Conservation (phyloP, 2,113 vertebrate genomes). For the Fulmarus glacialis region DNA sequence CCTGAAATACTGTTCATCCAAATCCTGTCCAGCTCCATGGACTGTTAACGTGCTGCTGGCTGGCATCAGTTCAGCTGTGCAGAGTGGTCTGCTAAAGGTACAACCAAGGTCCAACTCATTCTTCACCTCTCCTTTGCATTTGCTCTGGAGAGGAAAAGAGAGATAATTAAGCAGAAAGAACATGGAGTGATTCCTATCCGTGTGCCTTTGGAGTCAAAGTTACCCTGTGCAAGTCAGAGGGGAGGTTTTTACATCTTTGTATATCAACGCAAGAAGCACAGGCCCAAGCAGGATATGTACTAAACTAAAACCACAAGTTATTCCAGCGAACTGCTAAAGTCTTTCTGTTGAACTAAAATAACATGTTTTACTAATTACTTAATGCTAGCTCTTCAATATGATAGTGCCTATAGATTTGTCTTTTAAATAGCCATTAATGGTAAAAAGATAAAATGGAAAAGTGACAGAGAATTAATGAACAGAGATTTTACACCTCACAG, state of each 20-base stretch:
- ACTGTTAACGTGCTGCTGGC: background rate
- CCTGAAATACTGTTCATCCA: background rate
- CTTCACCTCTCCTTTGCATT: background rate
- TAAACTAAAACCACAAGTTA: background rate
- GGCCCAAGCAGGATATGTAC: background rate
- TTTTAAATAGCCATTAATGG: conserved; percentile 9
- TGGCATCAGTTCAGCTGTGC: background rate
- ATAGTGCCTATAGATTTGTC: background rate
- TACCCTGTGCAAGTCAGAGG: background rate
- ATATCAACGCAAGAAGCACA: background rate
- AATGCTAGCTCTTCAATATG: background rate
- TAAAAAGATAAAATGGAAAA: conserved; percentile 19
- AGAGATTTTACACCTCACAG: background rate
- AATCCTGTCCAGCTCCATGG: background rate
- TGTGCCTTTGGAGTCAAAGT: background rate
- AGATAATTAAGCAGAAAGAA: background rate
- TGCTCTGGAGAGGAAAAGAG: background rate
- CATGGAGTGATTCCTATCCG: background rate
- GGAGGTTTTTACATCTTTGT: background rate
- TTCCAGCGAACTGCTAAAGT: background rate
- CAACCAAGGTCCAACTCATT: background rate
- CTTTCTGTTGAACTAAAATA: background rate
- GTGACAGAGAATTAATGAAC: background rate
- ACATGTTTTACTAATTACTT: background rate
- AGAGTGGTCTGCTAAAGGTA: background rate